phyloP scores from a whole-genome alignment of 2,797 vertebrate species.

The Emys orbicularis region DNA sequence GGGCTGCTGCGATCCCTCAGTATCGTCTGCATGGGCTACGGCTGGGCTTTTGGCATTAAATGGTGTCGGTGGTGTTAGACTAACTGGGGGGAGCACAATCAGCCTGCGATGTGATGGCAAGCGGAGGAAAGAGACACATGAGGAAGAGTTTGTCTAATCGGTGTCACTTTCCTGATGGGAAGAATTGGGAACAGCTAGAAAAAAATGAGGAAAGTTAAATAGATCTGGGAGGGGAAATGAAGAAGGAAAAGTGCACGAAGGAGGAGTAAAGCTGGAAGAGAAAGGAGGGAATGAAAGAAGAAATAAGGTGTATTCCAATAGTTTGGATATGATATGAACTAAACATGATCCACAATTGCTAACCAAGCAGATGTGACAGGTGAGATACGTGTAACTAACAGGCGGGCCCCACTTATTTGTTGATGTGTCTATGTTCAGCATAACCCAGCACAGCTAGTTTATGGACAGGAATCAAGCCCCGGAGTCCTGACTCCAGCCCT shows the following conservation, averaged over 20 bases:
- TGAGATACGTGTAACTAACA: background rate
- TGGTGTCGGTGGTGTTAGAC: background rate
- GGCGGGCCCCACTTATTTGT: background rate
- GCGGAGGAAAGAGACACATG: slow-evolving; percentile 26
- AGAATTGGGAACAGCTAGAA: fast-evolving
- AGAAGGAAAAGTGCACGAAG: background rate
- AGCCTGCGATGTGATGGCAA: slow-evolving; percentile 86
- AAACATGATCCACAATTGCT: background rate
- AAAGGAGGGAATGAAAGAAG: background rate
- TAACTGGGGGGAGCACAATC: slow-evolving; percentile 52
- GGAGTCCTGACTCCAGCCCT: background rate
- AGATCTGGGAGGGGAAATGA: background rate
- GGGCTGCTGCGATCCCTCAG: background rate
- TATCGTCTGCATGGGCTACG: slow-evolving; percentile 27
- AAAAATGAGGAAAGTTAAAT: background rate
- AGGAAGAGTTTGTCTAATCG: background rate
- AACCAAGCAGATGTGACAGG: background rate
- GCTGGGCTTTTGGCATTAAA: background rate
- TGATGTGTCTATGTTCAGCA: background rate
- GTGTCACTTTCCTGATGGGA: background rate
- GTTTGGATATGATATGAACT: background rate
- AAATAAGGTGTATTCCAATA: background rate
- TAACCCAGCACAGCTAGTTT: background rate
- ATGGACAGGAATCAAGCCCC: background rate
- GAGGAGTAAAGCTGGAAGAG: background rate